phyloP scores from a whole-genome alignment of 2,797 vertebrate genomes.

The Mus caroli region DNA sequence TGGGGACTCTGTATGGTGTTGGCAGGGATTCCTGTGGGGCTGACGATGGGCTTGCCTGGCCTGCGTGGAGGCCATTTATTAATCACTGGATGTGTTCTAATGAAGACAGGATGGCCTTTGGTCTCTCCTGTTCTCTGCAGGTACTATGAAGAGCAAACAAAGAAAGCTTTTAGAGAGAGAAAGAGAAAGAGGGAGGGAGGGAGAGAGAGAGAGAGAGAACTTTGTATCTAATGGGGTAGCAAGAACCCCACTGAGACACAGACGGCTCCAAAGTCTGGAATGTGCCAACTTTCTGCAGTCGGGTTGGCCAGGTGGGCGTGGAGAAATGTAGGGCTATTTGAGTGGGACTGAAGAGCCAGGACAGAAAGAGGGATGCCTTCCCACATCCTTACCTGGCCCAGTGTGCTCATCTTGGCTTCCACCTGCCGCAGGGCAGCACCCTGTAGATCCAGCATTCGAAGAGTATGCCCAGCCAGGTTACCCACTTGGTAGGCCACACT shows the following conservation, averaged over 20 bases:
- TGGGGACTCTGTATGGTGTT: fast-evolving
- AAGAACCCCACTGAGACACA: not conserved
- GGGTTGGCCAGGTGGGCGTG: not conserved
- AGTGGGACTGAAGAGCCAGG: not conserved
- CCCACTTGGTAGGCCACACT: slow-evolving; percentile 95
- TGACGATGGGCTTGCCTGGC: not conserved
- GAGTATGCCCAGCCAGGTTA: slow-evolving; percentile 90
- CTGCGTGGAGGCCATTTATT: not conserved
- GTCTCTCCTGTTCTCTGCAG: not conserved
- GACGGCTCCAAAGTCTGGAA: not conserved
- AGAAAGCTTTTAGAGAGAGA: not conserved
- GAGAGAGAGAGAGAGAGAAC: not conserved
- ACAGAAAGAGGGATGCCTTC: fast-evolving
- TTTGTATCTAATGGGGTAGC: not conserved
- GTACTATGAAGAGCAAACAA: not conserved
- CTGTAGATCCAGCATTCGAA: slow-evolving; percentile 93
- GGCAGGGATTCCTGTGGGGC: not conserved
- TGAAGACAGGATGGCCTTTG: not conserved
- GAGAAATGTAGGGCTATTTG: not conserved
- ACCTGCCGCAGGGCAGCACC: slow-evolving; percentile 89
- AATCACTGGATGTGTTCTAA: not conserved
- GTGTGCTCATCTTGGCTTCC: slow-evolving; percentile 91
- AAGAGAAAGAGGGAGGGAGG: not conserved
- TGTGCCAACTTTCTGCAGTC: not conserved
- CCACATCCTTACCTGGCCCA: slow-evolving; percentile 91